Evolutionary conservation across 2,797 vertebrate genomes (phyloP).

Genomic region (Antennarius maculatus): DNA sequence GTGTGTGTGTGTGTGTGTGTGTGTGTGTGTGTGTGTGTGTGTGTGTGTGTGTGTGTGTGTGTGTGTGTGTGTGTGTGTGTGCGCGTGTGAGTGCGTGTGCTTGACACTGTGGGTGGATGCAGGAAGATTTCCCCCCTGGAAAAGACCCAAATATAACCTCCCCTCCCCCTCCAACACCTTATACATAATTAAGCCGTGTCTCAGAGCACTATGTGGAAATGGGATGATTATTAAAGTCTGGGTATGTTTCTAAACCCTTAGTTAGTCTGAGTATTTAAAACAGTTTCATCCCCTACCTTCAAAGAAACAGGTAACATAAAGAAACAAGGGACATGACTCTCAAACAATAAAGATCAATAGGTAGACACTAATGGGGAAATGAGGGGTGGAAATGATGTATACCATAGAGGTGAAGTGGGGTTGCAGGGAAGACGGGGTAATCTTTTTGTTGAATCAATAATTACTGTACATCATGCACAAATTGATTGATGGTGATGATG

Average conservation of each 20-base stretch:
- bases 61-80: too few species aligned
- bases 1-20: conserved; percentile 50
- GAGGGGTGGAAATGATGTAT: conserved; percentile 38
- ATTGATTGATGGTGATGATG: conserved; percentile 50
- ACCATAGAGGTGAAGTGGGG: conserved; percentile 29
- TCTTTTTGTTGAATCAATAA: conserved; percentile 60
- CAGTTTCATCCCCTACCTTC: background rate
- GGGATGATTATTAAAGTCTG: conserved; percentile 37
- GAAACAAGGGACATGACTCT: conserved; percentile 7
- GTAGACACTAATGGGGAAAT: conserved; percentile 36
- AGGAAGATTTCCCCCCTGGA: conserved; percentile 63
- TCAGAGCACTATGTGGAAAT: conserved; percentile 29
- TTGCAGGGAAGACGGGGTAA: conserved; percentile 40
- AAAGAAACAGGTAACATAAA: background rate
- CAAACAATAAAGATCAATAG: conserved; percentile 28
- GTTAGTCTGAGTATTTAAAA: conserved; percentile 30
- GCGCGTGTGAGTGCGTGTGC: conserved; percentile 45
- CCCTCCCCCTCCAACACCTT: conserved; percentile 46
- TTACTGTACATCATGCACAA: conserved; percentile 67
- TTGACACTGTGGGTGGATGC: conserved; percentile 3
- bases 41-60: too few species aligned
- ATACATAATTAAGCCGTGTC: conserved; percentile 64
- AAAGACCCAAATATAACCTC: conserved; percentile 56
- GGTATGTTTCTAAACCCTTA: conserved; percentile 28
- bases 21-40: too few species aligned